phyloP scores from a whole-genome alignment of 2,797 vertebrate species.

The Iguana delicatissima region DNA sequence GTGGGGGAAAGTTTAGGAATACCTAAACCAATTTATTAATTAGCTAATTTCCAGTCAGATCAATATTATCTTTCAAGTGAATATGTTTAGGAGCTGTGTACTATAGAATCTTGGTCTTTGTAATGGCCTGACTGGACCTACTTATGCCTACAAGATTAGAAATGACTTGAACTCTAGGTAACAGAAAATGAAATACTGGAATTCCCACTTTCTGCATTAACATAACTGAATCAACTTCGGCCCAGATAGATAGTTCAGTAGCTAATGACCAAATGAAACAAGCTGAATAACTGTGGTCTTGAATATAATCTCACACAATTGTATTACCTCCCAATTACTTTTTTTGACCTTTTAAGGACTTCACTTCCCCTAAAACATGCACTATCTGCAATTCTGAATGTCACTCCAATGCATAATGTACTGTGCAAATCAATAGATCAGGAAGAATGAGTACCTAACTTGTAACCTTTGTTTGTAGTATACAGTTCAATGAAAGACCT shows the following conservation, averaged over 20 bases:
- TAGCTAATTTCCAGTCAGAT: background rate
- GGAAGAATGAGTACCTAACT: slow-evolving; percentile 23
- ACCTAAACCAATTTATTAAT: background rate
- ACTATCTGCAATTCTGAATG: slow-evolving; percentile 56
- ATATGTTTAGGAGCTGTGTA: background rate
- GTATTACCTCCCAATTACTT: slow-evolving; percentile 70
- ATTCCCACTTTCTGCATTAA: slow-evolving; percentile 60
- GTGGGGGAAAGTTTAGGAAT: no score
- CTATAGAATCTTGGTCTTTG: background rate
- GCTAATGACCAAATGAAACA: slow-evolving; percentile 72
- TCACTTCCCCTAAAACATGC: slow-evolving; percentile 58
- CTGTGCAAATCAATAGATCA: slow-evolving; percentile 60
- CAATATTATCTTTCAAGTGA: background rate
- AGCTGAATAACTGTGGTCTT: slow-evolving; percentile 68
- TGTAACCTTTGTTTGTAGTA: slow-evolving; percentile 36
- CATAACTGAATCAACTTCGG: slow-evolving; percentile 70
- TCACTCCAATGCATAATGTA: slow-evolving; percentile 46
- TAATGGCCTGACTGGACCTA: background rate
- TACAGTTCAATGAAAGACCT: background rate
- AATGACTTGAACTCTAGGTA: slow-evolving; percentile 51
- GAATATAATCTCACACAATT: slow-evolving; percentile 73
- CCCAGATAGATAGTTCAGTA: slow-evolving; percentile 66
- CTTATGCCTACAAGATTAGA: background rate
- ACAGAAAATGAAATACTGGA: slow-evolving; percentile 48
- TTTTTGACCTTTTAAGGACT: slow-evolving; percentile 72